Conservation (phyloP, 2,797 vertebrate species). For the Steatocranus sp. region DNA sequence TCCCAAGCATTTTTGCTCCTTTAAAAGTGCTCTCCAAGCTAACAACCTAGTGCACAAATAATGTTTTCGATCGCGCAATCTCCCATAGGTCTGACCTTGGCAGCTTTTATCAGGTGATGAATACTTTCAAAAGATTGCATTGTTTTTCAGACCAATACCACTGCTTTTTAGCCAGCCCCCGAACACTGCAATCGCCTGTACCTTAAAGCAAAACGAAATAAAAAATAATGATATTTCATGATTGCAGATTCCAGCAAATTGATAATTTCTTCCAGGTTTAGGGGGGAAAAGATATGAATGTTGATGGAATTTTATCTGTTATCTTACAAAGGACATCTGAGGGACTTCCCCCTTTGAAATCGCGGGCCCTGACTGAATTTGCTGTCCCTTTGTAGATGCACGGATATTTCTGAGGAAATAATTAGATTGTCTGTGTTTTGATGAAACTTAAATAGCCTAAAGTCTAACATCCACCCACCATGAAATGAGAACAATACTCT, state of each 20-base stretch:
- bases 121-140: slow-evolving; percentile 60
- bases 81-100: slow-evolving; percentile 63
- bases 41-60: slow-evolving; percentile 28
- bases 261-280: slow-evolving; percentile 24
- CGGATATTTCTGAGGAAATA: background rate
- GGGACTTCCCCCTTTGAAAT: background rate
- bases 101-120: slow-evolving; percentile 67
- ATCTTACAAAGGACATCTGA: slow-evolving; percentile 40
- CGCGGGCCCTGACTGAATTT: background rate
- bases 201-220: slow-evolving; percentile 4
- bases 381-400: background rate
- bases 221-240: slow-evolving; percentile 17
- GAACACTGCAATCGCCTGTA: slow-evolving; percentile 13
- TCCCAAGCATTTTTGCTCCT: slow-evolving; percentile 1
- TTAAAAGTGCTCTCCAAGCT: slow-evolving; percentile 41
- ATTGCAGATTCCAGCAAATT: slow-evolving; percentile 47
- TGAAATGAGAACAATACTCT: slow-evolving; percentile 32
- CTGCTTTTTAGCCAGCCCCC: background rate
- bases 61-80: slow-evolving; percentile 50
- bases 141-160: slow-evolving; percentile 21
- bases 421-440: slow-evolving; percentile 35
- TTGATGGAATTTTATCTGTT: slow-evolving; percentile 30
- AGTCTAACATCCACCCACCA: slow-evolving; percentile 23
- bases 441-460: slow-evolving; percentile 11
- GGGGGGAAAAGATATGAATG: slow-evolving; percentile 8